phyloP scores from a whole-genome alignment of 2,888 invertebrate species.

The Amphipoea lucens region DNA sequence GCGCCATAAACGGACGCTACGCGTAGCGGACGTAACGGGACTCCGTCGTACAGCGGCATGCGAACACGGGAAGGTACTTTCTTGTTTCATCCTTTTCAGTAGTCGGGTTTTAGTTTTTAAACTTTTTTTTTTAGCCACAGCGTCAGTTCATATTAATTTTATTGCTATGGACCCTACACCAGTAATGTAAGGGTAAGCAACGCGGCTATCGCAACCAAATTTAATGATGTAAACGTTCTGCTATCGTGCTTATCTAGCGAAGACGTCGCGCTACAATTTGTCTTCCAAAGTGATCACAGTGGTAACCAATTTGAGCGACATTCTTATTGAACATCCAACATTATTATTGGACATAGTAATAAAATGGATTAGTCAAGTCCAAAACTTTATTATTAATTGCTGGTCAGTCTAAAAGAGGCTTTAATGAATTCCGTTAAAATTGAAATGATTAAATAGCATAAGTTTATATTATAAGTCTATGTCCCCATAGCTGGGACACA shows the following conservation, averaged over 20 bases:
- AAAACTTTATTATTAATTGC: slow-evolving; percentile 4
- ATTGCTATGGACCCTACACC: background rate
- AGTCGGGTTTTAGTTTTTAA: no score
- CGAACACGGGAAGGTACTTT: no score
- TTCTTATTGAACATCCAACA: background rate
- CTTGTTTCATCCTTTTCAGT: no score
- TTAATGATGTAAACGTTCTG: background rate
- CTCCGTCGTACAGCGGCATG: no score
- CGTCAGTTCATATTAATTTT: background rate
- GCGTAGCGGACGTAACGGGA: no score
- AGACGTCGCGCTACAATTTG: slow-evolving; percentile 10
- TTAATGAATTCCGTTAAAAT: background rate
- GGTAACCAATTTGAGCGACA: slow-evolving; percentile 16
- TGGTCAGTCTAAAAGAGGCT: background rate
- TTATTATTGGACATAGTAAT: background rate
- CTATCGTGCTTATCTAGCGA: background rate
- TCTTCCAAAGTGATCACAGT: slow-evolving; percentile 15
- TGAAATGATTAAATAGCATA: no score
- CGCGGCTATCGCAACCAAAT: background rate
- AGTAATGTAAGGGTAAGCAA: background rate
- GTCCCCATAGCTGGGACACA: no score
- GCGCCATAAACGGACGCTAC: no score
- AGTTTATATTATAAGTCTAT: no score
- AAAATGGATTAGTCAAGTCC: background rate
- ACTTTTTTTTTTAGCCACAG: background rate